Percentiles rank a stretch among this genome's conserved stretches.
phyloP scores from a whole-genome alignment of 2,113 vertebrate genomes.

The Microtus richardsoni region DNA sequence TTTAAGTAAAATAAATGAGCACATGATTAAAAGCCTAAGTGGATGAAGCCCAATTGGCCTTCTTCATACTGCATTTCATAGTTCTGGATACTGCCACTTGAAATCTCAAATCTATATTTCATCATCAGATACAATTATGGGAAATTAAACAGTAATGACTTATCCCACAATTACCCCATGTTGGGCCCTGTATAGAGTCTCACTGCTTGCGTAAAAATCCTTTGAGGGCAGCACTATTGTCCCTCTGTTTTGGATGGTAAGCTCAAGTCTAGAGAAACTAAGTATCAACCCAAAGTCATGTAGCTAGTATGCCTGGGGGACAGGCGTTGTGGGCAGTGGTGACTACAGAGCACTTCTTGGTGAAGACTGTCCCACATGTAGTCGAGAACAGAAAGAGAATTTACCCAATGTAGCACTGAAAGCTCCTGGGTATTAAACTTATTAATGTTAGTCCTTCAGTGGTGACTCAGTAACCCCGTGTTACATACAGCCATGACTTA shows the following conservation, averaged over 20 bases:
- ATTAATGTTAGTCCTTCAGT: constrained; percentile 20
- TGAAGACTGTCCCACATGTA: not conserved
- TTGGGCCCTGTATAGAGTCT: not conserved
- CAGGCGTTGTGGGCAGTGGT: not conserved
- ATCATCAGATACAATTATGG: not conserved
- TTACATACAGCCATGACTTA: constrained; percentile 30
- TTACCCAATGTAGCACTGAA: constrained; percentile 4
- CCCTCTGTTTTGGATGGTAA: not conserved
- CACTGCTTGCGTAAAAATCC: not conserved
- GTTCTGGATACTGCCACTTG: not conserved
- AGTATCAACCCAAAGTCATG: not conserved
- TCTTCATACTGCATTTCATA: constrained; percentile 40
- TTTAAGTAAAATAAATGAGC: constrained; percentile 10
- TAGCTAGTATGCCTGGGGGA: not conserved
- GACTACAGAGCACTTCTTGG: not conserved
- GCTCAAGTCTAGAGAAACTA: not conserved
- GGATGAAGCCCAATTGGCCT: constrained; percentile 48
- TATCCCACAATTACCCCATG: not conserved
- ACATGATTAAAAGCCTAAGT: not conserved
- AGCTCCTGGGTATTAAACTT: not conserved
- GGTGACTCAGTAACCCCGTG: constrained; percentile 22
- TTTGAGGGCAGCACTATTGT: not conserved
- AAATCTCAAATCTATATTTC: constrained; percentile 37
- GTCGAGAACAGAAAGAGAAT: not conserved
- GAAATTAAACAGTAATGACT: not conserved